Evolutionary conservation across 2,888 invertebrate species (phyloP).

Genomic region (Drosophila affinis): DNA sequence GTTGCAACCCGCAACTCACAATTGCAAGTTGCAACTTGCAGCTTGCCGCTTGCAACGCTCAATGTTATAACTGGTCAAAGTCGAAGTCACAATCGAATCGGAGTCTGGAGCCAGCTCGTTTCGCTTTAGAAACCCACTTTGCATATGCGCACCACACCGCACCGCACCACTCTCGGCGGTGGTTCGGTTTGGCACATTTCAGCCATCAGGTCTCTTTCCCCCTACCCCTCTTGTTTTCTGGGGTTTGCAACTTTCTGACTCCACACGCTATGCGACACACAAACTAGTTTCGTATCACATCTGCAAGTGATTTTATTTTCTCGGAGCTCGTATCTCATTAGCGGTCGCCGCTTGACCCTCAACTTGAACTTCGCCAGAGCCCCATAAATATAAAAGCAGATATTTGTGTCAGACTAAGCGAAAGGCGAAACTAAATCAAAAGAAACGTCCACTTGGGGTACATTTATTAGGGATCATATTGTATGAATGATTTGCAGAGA

Average conservation of each 20-base stretch:
- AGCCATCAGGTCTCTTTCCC: constrained; percentile 16
- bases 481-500: constrained; percentile 13
- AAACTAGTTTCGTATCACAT: constrained; percentile 59
- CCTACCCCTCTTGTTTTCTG: too few relatives aligned
- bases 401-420: constrained; percentile 33
- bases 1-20: constrained; percentile 49
- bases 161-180: constrained; percentile 18
- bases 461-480: constrained; percentile 3
- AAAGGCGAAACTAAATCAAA: constrained; percentile 20
- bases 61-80: constrained; percentile 76
- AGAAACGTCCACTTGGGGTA: background rate
- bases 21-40: constrained; percentile 42
- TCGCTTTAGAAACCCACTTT: constrained; percentile 75
- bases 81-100: constrained; percentile 14
- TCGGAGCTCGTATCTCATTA: constrained; percentile 60
- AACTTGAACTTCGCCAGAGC: constrained; percentile 65
- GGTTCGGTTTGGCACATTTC: constrained; percentile 58
- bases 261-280: constrained; percentile 15
- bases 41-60: constrained; percentile 39
- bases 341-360: constrained; percentile 61
- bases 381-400: constrained; percentile 27
- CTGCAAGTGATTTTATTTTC: constrained; percentile 45
- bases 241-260: constrained; percentile 52
- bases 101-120: constrained; percentile 17
- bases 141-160: constrained; percentile 51